Base-by-base conservation (phyloP, 1,140 invertebrate genomes). In the Archivesica marissinica region DNA sequence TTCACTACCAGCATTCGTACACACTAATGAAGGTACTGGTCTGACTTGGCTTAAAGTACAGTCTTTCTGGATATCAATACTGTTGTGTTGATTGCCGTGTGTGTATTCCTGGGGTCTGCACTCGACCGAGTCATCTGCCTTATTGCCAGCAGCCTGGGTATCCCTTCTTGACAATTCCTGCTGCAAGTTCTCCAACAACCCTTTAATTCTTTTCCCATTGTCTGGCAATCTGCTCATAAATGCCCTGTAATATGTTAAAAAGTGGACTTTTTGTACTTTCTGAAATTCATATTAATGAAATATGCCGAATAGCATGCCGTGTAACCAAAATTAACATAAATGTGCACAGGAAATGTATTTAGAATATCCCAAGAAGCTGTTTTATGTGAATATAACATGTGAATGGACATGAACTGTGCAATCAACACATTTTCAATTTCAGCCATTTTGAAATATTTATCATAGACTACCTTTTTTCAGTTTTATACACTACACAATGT, bases 191-290 rank as follows among this genome's bases (percentile, higher is more conserved):
- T 38, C 66, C n/a, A 81, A 15, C 38, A 56, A 35, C 6, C 23
- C 35, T 44, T 72, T 81, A 20, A 72, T 52, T 38, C 68, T 81
- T 7, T 23, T 66, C n/a, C 79, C 79, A 56, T 81, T 81, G 66
- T 81, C 79, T 41, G 79, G 64, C 9, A 81, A 47, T 30, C 54
- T 56, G 33, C 35, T 68, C n/a, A 81, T 25, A 28, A 81, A 56
- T 52, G 64, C 23, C 33, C 79, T 81, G 66, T 13, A 68, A 66
- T 30, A 33, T 20, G 9, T 25, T 17, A 25, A n/a, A n/a, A n/a
- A n/a, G n/a, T n/a, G n/a, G n/a, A n/a, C n/a, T n/a, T n/a, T n/a
- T n/a, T n/a, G n/a, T n/a, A n/a, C n/a, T n/a, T n/a, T n/a, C n/a
- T n/a, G n/a, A n/a, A n/a, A n/a, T n/a, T n/a, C n/a, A n/a, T n/a